These are phyloP conservation scores for Rhopilema esculentum DNA, from an alignment of 30 jellyfish, hydroid and myxozoan species.

Conservation along the genomic window DNA sequence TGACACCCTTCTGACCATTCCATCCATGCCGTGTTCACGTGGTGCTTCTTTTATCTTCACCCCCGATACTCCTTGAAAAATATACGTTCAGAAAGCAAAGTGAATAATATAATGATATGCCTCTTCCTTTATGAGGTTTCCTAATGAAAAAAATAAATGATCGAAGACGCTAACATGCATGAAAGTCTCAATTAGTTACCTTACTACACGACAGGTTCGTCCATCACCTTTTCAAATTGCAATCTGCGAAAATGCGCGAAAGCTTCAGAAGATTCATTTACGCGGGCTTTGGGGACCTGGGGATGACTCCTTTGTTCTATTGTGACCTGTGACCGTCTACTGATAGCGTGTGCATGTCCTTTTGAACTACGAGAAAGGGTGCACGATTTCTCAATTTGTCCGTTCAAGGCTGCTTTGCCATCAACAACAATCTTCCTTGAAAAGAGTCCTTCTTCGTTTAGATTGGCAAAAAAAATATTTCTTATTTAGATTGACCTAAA, in stretches of 20 bases:
- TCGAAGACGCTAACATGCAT: background rate
- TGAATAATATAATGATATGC: background rate
- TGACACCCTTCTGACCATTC: background rate
- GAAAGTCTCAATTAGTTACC: background rate
- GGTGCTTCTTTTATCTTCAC: background rate
- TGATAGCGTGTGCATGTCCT: no score
- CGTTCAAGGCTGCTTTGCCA: background rate
- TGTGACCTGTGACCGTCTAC: no score
- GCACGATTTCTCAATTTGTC: background rate
- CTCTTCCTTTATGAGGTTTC: background rate
- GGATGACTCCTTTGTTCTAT: background rate
- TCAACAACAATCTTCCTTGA: no score
- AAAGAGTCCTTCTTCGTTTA: no score
- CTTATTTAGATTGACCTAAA: no score
- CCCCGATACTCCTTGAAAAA: background rate
- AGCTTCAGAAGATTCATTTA: background rate
- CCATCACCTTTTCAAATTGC: background rate
- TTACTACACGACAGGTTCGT: background rate
- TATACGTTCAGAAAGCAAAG: background rate
- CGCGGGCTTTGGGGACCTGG: background rate
- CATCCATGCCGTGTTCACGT: slow-evolving; percentile 18
- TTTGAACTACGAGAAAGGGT: background rate
- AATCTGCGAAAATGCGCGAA: background rate
- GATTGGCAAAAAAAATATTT: no score
- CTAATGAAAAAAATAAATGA: background rate